Evolutionary conservation across 2,797 vertebrate species (phyloP).

Genomic region (Allobates femoralis): DNA sequence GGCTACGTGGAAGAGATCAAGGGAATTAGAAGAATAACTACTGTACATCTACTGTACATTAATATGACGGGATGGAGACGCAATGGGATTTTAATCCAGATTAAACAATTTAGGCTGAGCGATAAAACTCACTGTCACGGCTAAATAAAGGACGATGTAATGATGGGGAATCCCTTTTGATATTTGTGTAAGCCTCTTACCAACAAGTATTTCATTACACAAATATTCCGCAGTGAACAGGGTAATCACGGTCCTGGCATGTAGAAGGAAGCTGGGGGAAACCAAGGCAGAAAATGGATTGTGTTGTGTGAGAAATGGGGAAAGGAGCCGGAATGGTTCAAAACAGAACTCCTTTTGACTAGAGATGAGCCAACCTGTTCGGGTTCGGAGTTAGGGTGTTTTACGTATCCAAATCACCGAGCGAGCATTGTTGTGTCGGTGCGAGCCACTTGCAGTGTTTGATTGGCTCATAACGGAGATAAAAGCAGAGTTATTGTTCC

Average conservation of each 20-base stretch:
- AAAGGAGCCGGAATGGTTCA: not conserved
- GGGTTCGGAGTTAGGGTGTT: too few species aligned
- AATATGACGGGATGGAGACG: not conserved
- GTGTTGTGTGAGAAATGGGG: not conserved
- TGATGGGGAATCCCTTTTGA: not conserved
- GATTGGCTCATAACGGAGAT: too few species aligned
- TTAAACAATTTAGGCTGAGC: conserved; percentile 6
- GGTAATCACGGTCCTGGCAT: not conserved
- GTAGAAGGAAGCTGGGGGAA: not conserved
- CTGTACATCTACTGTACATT: not conserved
- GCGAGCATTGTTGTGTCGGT: too few species aligned
- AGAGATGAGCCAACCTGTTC: too few species aligned
- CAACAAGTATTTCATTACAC: not conserved
- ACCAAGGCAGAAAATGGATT: not conserved
- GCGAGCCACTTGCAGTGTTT: too few species aligned
- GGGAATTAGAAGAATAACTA: not conserved
- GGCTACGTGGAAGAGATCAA: conserved; percentile 1
- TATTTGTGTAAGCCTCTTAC: not conserved
- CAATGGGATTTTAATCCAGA: conserved; percentile 7
- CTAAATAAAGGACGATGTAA: not conserved
- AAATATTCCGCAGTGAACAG: not conserved
- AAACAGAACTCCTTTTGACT: not conserved
- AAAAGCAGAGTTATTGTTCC: too few species aligned
- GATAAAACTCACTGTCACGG: not conserved
- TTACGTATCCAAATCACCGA: too few species aligned